These are phyloP conservation scores for Pristionchus entomophagus DNA, from an alignment of 2,888 invertebrate species.

Conservation along the genomic window DNA sequence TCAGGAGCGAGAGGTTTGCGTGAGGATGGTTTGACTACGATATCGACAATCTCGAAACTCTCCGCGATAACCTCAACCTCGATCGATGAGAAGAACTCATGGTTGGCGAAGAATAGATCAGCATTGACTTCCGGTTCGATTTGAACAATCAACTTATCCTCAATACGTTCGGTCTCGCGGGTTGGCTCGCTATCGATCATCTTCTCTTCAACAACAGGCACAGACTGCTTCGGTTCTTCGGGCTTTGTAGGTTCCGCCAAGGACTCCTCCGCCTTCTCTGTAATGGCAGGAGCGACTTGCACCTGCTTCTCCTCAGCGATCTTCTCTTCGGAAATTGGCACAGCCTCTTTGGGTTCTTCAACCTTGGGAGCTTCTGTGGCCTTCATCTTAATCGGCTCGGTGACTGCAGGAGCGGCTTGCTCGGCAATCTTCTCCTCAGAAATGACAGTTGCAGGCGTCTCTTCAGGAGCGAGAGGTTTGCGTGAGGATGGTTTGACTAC, in stretches of 20 bases:
- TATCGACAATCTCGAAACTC: not conserved
- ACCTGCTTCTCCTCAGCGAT: constrained; percentile 45
- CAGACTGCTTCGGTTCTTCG: not conserved
- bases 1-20: not conserved
- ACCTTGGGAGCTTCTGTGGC: not conserved
- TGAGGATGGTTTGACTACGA: not conserved
- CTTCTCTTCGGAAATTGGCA: constrained; percentile 46
- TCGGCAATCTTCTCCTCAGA: not conserved
- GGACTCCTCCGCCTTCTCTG: not conserved
- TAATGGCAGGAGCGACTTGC: not conserved
- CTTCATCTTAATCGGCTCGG: not conserved
- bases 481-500: no score
- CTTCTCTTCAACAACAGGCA: constrained; percentile 27
- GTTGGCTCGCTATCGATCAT: not conserved
- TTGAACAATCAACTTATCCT: not conserved
- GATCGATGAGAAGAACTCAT: no score
- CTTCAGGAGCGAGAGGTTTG: not conserved
- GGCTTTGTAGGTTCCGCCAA: not conserved
- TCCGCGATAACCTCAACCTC: no score
- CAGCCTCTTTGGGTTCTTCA: not conserved
- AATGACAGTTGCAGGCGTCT: not conserved
- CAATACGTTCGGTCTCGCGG: not conserved
- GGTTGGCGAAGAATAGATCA: no score
- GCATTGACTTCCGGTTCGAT: not conserved
- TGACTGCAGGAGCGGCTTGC: not conserved